A percentile compares a stretch with the other conserved stretches of the same genome.
Conservation (phyloP, 2,113 vertebrate species). For the Gasterosteus aculeatus region DNA sequence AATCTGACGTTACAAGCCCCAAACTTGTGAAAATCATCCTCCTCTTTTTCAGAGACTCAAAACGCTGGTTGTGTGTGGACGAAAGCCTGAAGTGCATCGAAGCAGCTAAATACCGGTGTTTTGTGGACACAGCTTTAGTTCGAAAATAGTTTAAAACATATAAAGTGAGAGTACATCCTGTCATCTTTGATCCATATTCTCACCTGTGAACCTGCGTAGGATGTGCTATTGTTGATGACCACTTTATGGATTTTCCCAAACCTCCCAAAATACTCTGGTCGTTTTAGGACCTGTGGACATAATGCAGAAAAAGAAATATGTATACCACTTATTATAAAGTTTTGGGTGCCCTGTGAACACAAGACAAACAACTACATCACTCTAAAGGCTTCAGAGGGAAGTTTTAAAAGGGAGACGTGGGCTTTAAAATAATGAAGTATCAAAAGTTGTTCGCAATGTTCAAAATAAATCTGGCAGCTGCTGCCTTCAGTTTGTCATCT, state of each 20-base stretch:
- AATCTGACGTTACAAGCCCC: not conserved
- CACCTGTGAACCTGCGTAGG: slow-evolving; percentile 99
- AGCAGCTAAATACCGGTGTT: not conserved
- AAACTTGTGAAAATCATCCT: not conserved
- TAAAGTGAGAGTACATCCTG: not conserved
- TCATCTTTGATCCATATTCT: not conserved
- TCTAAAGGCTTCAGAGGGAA: not conserved
- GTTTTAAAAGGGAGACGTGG: not conserved
- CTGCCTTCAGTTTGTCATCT: not conserved
- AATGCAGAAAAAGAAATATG: slow-evolving; percentile 37
- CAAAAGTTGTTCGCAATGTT: not conserved
- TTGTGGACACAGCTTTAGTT: not conserved
- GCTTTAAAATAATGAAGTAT: not conserved
- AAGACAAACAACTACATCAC: not conserved
- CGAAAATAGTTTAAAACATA: not conserved
- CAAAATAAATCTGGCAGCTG: not conserved
- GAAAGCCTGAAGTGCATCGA: not conserved
- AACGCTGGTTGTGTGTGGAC: not conserved
- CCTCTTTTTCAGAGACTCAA: not conserved
- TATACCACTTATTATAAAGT: not conserved
- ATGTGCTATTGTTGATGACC: slow-evolving; percentile 99
- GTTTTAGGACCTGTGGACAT: slow-evolving; percentile 91
- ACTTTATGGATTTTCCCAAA: slow-evolving; percentile 99
- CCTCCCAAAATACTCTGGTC: slow-evolving; percentile 99
- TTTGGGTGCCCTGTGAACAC: not conserved